Evolutionary conservation across 2,113 vertebrate genomes (phyloP).

Genomic region (Mobula birostris): DNA sequence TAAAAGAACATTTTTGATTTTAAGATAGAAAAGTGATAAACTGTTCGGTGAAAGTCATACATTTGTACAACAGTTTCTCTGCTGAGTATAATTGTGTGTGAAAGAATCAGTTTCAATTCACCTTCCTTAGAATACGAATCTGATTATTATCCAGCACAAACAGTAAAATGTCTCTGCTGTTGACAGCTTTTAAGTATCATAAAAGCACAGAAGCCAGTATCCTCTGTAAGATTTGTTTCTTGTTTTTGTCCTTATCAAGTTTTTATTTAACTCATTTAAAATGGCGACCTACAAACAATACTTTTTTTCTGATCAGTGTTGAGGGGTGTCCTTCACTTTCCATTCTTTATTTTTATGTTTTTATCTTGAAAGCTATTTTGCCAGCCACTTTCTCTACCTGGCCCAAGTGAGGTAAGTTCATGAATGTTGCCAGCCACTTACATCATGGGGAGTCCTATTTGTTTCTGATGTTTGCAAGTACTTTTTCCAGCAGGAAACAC

Average conservation of each 20-base stretch:
- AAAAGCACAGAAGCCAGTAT: constrained; percentile 21
- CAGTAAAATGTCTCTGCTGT: background rate
- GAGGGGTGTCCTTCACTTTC: background rate
- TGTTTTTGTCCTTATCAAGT: background rate
- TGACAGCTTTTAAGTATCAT: background rate
- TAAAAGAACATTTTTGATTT: background rate
- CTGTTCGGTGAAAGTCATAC: background rate
- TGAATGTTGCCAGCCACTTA: background rate
- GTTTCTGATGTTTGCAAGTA: background rate
- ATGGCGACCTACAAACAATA: background rate
- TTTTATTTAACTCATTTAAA: background rate
- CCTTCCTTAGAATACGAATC: background rate
- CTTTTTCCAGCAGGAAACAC: background rate
- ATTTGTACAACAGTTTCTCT: background rate
- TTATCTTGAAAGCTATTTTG: background rate
- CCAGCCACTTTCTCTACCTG: background rate
- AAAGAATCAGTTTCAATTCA: background rate
- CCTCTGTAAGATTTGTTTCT: background rate
- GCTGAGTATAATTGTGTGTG: background rate
- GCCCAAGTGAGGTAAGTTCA: background rate
- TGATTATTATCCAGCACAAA: constrained; percentile 10
- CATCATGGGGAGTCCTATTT: background rate
- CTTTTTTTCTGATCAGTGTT: background rate
- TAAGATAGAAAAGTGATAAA: background rate
- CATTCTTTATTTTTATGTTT: background rate